Conservation (phyloP, 2,888 invertebrate genomes). For the Synanthedon tipuliformis region DNA sequence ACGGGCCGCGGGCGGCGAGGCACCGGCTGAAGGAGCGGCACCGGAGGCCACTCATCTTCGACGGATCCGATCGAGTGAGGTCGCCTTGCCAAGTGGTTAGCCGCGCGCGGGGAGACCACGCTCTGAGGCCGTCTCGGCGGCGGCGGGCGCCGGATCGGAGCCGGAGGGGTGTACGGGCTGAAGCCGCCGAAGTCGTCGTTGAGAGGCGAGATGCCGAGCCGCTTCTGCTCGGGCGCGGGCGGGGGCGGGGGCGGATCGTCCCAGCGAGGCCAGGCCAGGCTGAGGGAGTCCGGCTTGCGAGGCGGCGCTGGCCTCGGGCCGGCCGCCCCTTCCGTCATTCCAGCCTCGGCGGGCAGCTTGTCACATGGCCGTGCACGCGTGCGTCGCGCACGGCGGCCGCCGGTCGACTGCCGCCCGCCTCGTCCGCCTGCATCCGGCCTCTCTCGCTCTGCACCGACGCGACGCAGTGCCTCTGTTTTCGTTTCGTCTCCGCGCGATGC, state of each 20-base stretch:
- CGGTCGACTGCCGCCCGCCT: constrained; percentile 34
- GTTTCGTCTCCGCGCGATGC: neutral
- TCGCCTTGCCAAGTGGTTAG: constrained; percentile 45
- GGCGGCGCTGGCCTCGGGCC: constrained; percentile 65
- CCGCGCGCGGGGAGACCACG: constrained; percentile 56
- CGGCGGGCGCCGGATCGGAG: constrained; percentile 33
- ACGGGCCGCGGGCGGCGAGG: constrained; percentile 64
- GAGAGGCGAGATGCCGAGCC: constrained; percentile 23
- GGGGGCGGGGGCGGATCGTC: constrained; percentile 66
- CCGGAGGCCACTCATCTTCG: constrained; percentile 53
- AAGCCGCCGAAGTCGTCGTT: constrained; percentile 57
- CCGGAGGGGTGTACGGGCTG: constrained; percentile 69
- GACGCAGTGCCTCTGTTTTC: constrained; percentile 28
- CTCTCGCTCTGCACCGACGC: constrained; percentile 26
- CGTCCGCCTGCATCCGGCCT: constrained; percentile 5
- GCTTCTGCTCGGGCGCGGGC: constrained; percentile 46
- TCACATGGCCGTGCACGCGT: constrained; percentile 34
- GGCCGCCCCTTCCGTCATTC: constrained; percentile 62
- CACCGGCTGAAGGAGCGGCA: constrained; percentile 67
- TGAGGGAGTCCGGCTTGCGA: constrained; percentile 58
- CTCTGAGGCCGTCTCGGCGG: constrained; percentile 65
- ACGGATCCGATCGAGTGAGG: constrained; percentile 74
- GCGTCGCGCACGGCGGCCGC: constrained; percentile 34
- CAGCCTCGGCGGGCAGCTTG: constrained; percentile 37
- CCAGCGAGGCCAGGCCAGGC: constrained; percentile 51